A percentile compares a stretch with the other conserved stretches of the same genome.
Conservation (phyloP, 2,797 vertebrate species). For the Benthosema pterotum region DNA sequence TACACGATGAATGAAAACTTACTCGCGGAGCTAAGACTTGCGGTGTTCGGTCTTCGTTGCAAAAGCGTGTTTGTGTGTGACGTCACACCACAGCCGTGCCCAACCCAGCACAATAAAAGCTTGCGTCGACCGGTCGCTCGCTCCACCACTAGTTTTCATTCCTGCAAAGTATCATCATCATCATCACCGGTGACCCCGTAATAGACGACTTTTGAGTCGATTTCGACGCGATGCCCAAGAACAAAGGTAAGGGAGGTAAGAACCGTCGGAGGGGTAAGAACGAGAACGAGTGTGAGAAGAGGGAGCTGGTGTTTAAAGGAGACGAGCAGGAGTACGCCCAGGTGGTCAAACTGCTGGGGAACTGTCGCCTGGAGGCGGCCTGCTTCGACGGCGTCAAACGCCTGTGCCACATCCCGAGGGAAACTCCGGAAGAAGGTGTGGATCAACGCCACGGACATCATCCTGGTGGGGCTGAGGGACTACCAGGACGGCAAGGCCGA, state of each 20-base stretch:
- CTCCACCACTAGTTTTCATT: too few species aligned
- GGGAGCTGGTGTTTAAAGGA: constrained; percentile 88
- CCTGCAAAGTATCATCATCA: too few species aligned
- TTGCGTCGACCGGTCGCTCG: too few species aligned
- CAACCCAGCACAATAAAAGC: too few species aligned
- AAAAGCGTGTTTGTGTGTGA: too few species aligned
- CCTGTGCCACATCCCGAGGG: constrained; percentile 90
- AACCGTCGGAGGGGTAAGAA: constrained; percentile 91
- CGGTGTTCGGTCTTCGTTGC: too few species aligned
- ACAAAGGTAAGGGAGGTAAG: constrained; percentile 90
- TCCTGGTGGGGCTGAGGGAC: constrained; percentile 90
- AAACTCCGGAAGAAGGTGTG: constrained; percentile 93
- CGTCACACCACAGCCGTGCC: too few species aligned
- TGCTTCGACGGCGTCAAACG: constrained; percentile 91
- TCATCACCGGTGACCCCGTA: too few species aligned
- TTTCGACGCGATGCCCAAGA: neutral
- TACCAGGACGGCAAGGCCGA: constrained; percentile 94
- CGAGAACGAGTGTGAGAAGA: constrained; percentile 89
- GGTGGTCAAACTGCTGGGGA: constrained; percentile 92
- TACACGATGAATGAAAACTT: too few species aligned
- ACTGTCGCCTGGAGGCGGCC: constrained; percentile 89
- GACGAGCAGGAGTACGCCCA: constrained; percentile 84
- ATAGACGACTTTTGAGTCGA: neutral
- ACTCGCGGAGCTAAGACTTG: too few species aligned
- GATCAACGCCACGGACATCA: constrained; percentile 93